Evolutionary conservation across 2,113 vertebrate species (phyloP), one percentile per base, ranked within the genome.

Genomic region (Hippocampus barbouri): DNA sequence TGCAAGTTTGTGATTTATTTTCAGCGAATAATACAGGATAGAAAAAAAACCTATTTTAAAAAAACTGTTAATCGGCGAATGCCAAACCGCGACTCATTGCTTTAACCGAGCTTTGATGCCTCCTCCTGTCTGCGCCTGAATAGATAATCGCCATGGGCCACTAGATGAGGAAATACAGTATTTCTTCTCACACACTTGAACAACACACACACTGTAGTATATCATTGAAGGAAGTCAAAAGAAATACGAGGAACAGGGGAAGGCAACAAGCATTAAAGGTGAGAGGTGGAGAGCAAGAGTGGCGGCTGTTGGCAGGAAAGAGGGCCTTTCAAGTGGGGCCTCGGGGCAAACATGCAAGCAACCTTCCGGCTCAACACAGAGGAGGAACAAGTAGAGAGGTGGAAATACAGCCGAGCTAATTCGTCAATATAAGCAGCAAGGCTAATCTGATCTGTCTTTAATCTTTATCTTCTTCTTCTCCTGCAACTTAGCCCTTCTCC

Each of bases 111-210:
- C 16, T 6, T 51, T 18, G 47, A 49, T 14, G 16, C 47, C 47
- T 49, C 47, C 47, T 49, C 47, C 12, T 15, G 11, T 18, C 47
- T 49, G 47, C 47, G 15, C 47, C 34, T 34, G 34, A 49, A 14
- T 49, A 49, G 16, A 18, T 15, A 49, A 51, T 15, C 14, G 5
- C 47, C 47, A 51, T 16, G 47, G 18, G 49, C 49, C 49, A 51
- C 20, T 54, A 54, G 5, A 11, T 54, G 20, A 54, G 53, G 53
- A 54, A 54, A 54, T 54, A n/a, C 53, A 14, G 8, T 54, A 54
- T n/a, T n/a, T 54, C 21, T 3, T 54, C 21, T 23, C 94, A 89
- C 25, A 75, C 94, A 94, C 93, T 93, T 91, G 94, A 76, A 84
- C 64, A 45, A 53, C 60, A 68, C 38, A n/a, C 73, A 76, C 66